These are phyloP conservation scores for Mus spicilegus DNA, from an alignment of 2,113 vertebrate species.

Conservation along the genomic window DNA sequence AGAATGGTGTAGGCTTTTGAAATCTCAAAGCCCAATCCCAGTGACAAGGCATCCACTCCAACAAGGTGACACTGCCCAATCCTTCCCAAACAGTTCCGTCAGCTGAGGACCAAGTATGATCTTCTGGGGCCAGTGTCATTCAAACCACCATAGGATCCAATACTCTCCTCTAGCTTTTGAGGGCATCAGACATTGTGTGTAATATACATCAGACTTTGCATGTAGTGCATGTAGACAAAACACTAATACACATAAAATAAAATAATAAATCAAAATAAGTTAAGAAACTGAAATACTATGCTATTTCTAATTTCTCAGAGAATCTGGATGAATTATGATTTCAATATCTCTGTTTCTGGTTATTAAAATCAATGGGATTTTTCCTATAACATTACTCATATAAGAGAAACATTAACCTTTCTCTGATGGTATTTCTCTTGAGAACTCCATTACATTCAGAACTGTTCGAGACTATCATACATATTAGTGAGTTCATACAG, in stretches of 20 bases:
- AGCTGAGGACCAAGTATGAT: background rate
- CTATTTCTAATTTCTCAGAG: constrained; percentile 25
- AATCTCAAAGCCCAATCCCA: background rate
- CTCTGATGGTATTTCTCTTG: constrained; percentile 27
- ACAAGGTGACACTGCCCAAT: background rate
- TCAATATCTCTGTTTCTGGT: background rate
- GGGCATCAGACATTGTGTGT: background rate
- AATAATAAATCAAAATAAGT: background rate
- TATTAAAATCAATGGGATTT: constrained; percentile 27
- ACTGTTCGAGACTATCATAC: background rate
- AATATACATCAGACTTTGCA: background rate
- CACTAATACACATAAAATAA: background rate
- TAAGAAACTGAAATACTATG: background rate
- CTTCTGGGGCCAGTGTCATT: background rate
- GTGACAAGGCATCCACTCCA: background rate
- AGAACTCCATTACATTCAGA: background rate
- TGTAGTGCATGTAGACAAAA: background rate
- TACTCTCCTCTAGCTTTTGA: background rate
- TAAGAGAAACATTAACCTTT: constrained; percentile 41
- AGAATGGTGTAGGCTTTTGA: background rate
- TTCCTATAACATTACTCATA: constrained; percentile 49
- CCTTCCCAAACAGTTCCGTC: background rate
- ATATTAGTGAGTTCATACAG: background rate
- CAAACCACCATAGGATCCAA: background rate
- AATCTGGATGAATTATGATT: background rate